Base-by-base conservation (phyloP, 1,140 invertebrate species). In the Holcopasites calliopsidis region DNA sequence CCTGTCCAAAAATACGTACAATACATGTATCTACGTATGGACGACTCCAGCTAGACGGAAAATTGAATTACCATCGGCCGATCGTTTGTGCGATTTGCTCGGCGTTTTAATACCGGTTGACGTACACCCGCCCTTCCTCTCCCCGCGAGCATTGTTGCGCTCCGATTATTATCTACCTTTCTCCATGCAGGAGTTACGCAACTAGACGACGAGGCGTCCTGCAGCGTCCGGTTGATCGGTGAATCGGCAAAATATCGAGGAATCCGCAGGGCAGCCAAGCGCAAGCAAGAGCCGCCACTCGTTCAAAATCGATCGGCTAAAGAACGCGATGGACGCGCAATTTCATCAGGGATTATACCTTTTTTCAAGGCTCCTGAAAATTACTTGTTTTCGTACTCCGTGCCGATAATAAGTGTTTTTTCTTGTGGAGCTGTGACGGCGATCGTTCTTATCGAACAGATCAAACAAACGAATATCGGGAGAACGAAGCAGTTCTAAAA, bases 51-150 rank as follows among this genome's bases (percentile, higher is more conserved):
- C 70, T 72, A 72, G 70, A 78, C 52, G 76, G 81, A 81, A 81
- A 83, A 83, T 83, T 83, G 81, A 82, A 82, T 83, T 82, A 77
- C 79, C 76, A 82, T 82, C 64, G 77, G 42, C 68, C 74, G 79
- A 80, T 81, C 79, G 79, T 81, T 80, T 35, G 64, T 47, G 79
- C 79, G 77, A 80, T 80, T 81, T 80, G 79, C 68, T 75, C 74
- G 77, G 42, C 79, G 77, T 81, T 81, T 79, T 81, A 77, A 81
- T 79, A 80, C 61, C 72, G 61, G 77, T 75, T 52, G 62, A 79
- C 71, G 64, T 66, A 31, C 54, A 38, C 40, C 57, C 62, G 49
- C 60, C 44, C 66, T 49, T 6, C 23, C 16, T 23, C 16, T 50
- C 1, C 47, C 47, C n/a, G 5, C 8, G 8, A 2, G 60, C 21